Evolutionary conservation across 2,888 invertebrate genomes (phyloP).

Genomic region (Caenorhabditis virilis): DNA sequence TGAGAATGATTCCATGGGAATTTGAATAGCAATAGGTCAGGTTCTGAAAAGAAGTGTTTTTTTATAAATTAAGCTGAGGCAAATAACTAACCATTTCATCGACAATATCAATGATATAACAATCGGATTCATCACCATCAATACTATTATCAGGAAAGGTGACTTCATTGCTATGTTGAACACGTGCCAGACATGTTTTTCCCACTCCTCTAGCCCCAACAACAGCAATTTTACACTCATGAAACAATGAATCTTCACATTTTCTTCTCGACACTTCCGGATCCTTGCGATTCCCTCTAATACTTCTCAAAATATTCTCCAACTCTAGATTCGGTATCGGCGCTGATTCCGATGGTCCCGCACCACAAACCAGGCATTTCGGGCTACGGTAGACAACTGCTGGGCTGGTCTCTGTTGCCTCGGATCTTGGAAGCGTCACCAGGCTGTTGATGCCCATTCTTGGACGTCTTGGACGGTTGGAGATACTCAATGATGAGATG

Average conservation of each 20-base stretch:
- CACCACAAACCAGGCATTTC: conserved; percentile 39
- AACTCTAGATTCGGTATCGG: conserved; percentile 46
- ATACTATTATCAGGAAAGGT: conserved; percentile 37
- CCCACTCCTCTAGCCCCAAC: conserved; percentile 47
- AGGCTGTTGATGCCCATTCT: conserved; percentile 38
- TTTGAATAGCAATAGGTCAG: too few species aligned
- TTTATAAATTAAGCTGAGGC: conserved; percentile 5
- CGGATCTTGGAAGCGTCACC: conserved; percentile 5
- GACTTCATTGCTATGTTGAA: conserved; percentile 43
- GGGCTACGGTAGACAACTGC: conserved; percentile 33
- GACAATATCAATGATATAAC: conserved; percentile 40
- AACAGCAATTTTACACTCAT: conserved; percentile 47
- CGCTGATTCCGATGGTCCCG: conserved; percentile 18
- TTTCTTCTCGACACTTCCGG: conserved; percentile 17
- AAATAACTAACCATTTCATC: conserved; percentile 24
- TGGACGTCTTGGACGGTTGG: conserved; percentile 12
- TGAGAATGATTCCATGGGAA: conserved; percentile 41
- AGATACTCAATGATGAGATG: too few species aligned
- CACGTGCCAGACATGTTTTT: conserved; percentile 44
- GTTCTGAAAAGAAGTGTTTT: conserved; percentile 20
- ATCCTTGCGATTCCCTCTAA: conserved; percentile 30
- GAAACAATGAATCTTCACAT: conserved; percentile 23
- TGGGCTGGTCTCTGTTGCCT: conserved; percentile 2
- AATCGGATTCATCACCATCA: conserved; percentile 20
- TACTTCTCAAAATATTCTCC: conserved; percentile 33